phyloP scores from a whole-genome alignment of 2,888 invertebrate species.

The Tyria jacobaeae region DNA sequence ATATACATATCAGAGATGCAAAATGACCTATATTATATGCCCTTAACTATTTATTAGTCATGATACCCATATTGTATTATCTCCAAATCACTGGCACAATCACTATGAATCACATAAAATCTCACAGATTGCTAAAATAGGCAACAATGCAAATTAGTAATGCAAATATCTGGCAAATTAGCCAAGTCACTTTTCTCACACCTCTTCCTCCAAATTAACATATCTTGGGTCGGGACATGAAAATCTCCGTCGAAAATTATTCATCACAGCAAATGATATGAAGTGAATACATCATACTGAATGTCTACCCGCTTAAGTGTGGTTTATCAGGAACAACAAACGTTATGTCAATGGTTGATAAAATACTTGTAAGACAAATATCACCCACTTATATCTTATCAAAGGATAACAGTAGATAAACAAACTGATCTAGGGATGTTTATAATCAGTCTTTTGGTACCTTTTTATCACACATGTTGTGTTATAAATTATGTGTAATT shows the following conservation, averaged over 20 bases:
- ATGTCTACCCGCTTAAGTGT: slow-evolving; percentile 33
- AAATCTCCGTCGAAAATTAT: slow-evolving; percentile 59
- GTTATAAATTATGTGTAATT: neutral
- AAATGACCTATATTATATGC: neutral
- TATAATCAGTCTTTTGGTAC: slow-evolving; percentile 52
- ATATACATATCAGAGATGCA: neutral
- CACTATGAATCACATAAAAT: slow-evolving; percentile 30
- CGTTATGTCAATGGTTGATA: slow-evolving; percentile 58
- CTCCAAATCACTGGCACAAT: slow-evolving; percentile 27
- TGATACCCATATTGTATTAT: neutral
- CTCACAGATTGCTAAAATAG: too few species aligned
- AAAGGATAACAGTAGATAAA: slow-evolving; percentile 62
- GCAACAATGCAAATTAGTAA: too few species aligned
- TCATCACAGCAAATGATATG: slow-evolving; percentile 43
- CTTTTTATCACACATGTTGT: slow-evolving; percentile 23
- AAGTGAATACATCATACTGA: slow-evolving; percentile 36
- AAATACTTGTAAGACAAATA: slow-evolving; percentile 51
- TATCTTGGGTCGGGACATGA: slow-evolving; percentile 65
- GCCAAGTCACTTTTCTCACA: slow-evolving; percentile 29
- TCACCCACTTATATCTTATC: slow-evolving; percentile 65
- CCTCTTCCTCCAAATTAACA: slow-evolving; percentile 63
- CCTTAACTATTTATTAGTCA: neutral
- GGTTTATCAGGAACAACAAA: slow-evolving; percentile 63
- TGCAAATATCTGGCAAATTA: slow-evolving; percentile 29
- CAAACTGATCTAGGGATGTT: slow-evolving; percentile 51